phyloP scores from a whole-genome alignment of 2,113 vertebrate genomes.

The Callaeas wilsoni region DNA sequence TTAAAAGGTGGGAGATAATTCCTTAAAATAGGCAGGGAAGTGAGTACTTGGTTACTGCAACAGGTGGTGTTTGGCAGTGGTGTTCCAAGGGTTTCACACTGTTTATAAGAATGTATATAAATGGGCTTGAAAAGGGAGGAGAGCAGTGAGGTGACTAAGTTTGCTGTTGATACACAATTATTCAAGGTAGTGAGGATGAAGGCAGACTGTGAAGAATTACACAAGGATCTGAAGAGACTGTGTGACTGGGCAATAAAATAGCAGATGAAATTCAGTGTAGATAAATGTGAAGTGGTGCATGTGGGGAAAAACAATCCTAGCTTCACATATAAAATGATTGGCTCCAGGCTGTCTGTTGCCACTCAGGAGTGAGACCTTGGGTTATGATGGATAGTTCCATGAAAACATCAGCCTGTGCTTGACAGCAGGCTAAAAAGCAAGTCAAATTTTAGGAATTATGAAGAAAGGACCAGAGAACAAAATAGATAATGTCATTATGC shows the following conservation, averaged over 20 bases:
- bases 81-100: not conserved
- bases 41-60: not conserved
- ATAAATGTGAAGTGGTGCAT: conserved; percentile 59
- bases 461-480: conserved; percentile 1
- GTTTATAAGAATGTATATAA: not conserved
- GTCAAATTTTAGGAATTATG: conserved; percentile 40
- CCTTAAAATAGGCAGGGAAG: not conserved
- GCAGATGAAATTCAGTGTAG: conserved; percentile 60
- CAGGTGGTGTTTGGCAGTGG: not conserved
- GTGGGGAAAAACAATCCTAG: conserved; percentile 50
- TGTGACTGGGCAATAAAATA: conserved; percentile 56
- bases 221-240: conserved; percentile 1
- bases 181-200: conserved; percentile 33
- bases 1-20: not conserved
- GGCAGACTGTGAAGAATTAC: conserved; percentile 46
- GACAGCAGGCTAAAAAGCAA: conserved; percentile 46
- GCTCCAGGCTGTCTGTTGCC: conserved; percentile 39
- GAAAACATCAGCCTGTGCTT: conserved; percentile 32
- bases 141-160: conserved; percentile 9
- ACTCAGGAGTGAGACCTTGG: conserved; percentile 57
- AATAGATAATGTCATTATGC: not conserved
- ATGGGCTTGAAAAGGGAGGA: not conserved
- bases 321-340: conserved; percentile 52
- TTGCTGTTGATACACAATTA: conserved; percentile 19
- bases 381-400: conserved; percentile 53